Base-by-base conservation (phyloP, 2,113 vertebrate species). In the Paramormyrops kingsleyae region DNA sequence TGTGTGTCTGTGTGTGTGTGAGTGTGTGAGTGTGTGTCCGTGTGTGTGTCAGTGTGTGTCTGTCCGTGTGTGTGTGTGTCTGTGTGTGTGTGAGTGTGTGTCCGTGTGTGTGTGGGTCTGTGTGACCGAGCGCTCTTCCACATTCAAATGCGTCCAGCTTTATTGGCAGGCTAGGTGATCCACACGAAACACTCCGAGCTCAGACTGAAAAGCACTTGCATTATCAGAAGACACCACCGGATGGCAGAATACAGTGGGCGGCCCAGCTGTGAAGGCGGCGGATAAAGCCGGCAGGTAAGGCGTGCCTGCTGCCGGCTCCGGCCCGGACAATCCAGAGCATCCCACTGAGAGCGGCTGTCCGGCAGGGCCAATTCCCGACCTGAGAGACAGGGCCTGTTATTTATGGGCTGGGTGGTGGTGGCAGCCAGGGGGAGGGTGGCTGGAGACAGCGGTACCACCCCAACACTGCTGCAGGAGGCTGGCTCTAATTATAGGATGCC, bases 401-500 rank as follows among this genome's bases (percentile, higher is more conserved):
- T 77, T 49, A 52, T 52, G 24, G 44, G 70, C 49, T 39, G 74
- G 88, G 15, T 9, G 88, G 10, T 13, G 9, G 62, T 70, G 62
- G 62, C 62, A 70, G 62, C 62, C 62, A 27, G 62, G 31, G 44
- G 74, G 46, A 66, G 74, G 88, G 31, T 5, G 21, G 74, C 27
- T 89, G 66, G 47, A 42, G 74, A 89, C 83, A 44, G 47, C 39
- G 19, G 21, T 56, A 85, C 84, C 85, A 44, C 66, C 53, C 62
- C 56, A 88, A 83, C 46, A 35, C 52, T 88, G 39, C 62, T 52
- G 42, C 89, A 74, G n/a, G 21, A 90, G 62, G 39, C 56, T 90
- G 74, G 46, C 35, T 90, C 56, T 90, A 90, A 90, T 90, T 88
- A 90, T 83, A 88, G 49, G 83, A 50, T 53, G 35, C 24, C 70